These are phyloP conservation scores for Alligator mississippiensis DNA, from an alignment of 2,113 vertebrate genomes.

Conservation along the genomic window DNA sequence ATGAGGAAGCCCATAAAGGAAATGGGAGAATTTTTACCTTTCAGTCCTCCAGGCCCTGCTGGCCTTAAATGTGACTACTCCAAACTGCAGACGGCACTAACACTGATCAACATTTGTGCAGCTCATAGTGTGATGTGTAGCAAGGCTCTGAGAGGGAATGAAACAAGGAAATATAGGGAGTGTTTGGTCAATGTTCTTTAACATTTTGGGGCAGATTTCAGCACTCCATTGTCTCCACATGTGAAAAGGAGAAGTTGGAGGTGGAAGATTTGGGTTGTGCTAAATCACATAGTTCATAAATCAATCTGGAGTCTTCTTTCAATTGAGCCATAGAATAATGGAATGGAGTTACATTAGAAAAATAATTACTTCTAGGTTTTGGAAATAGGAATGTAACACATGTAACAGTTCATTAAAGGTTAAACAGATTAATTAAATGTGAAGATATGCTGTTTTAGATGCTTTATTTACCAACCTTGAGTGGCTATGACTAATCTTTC, in stretches of 20 bases:
- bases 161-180: not conserved
- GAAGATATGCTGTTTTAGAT: not conserved
- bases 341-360: not conserved
- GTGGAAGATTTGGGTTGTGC: not conserved
- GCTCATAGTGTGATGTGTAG: too few species aligned
- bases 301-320: not conserved
- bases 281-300: not conserved
- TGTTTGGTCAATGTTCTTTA: not conserved
- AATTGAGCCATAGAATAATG: constrained; percentile 1
- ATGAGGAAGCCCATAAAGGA: too few species aligned
- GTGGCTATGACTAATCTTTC: not conserved
- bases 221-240: not conserved
- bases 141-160: not conserved
- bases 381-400: not conserved
- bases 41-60: too few species aligned
- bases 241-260: too few species aligned
- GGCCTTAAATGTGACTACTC: too few species aligned
- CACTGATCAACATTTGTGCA: not conserved
- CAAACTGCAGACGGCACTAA: too few species aligned
- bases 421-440: not conserved
- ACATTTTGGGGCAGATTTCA: not conserved
- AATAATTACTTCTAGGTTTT: not conserved
- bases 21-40: too few species aligned
- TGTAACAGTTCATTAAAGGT: constrained; percentile 6
- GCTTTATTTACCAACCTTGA: not conserved